Conservation (phyloP, 2,113 vertebrate species). For the Oreocharis arfaki region DNA sequence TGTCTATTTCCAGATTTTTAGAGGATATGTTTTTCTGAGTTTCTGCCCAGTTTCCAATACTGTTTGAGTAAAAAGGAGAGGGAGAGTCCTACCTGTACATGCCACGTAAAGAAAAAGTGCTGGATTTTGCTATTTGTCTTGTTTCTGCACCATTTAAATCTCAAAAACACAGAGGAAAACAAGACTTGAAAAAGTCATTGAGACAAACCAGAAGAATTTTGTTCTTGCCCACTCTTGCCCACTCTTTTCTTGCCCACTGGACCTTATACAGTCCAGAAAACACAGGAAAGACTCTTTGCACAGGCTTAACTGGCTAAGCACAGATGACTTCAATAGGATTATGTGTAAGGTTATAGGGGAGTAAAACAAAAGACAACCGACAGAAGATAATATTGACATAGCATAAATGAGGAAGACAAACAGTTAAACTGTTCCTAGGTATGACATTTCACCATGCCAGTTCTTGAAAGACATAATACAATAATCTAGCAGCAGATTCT, state of each 20-base stretch:
- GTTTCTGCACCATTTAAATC: background rate
- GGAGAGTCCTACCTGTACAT: background rate
- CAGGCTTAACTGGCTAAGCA: background rate
- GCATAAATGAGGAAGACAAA: background rate
- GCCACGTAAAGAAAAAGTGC: background rate
- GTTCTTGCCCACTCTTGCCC: background rate
- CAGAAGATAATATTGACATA: background rate
- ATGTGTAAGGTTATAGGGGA: background rate
- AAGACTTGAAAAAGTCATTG: background rate
- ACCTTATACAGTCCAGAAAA: background rate
- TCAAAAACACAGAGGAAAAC: background rate
- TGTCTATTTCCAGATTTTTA: background rate
- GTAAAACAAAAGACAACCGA: background rate
- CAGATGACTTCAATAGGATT: background rate
- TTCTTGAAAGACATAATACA: background rate
- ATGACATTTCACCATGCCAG: background rate
- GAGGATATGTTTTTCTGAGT: background rate
- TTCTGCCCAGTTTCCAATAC: background rate
- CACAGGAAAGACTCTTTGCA: background rate
- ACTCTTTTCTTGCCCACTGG: background rate
- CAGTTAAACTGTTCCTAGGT: background rate
- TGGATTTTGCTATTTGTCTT: background rate
- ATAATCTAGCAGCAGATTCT: background rate
- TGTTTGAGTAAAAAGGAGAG: background rate
- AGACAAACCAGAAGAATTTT: background rate